Evolutionary conservation across 1,140 invertebrate species (phyloP).

Genomic region (Lucilia sericata): DNA sequence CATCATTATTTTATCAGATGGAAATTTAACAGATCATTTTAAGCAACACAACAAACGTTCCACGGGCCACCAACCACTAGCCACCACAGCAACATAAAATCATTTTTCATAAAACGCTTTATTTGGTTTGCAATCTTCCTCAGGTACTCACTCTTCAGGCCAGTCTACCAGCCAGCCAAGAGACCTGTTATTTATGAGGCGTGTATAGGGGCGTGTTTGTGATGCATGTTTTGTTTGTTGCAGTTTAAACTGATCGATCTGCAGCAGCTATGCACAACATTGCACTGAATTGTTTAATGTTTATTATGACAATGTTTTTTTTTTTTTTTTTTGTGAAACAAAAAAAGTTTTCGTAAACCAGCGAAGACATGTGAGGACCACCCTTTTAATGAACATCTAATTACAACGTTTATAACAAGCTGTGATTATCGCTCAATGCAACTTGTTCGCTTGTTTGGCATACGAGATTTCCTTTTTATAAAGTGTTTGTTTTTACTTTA

Average conservation of each 20-base stretch:
- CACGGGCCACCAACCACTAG: background rate
- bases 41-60: background rate
- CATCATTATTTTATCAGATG: background rate
- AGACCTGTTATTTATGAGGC: slow-evolving; percentile 49
- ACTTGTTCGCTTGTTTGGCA: background rate
- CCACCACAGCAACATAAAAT: background rate
- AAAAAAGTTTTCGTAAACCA: background rate
- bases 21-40: slow-evolving; percentile 26
- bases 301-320: background rate
- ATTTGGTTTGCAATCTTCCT: background rate
- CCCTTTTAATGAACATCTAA: slow-evolving; percentile 50
- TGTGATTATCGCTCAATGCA: slow-evolving; percentile 46
- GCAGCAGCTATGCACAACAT: background rate
- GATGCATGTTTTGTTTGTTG: slow-evolving; percentile 27
- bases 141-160: background rate
- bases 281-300: slow-evolving; percentile 3
- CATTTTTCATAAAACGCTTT: background rate
- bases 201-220: slow-evolving; percentile 48
- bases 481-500: background rate
- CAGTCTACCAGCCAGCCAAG: too few relatives aligned
- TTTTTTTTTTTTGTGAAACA: background rate
- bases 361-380: slow-evolving; percentile 50
- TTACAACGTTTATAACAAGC: slow-evolving; percentile 52
- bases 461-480: background rate
- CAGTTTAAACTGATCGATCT: slow-evolving; percentile 48